Percentiles rank a stretch among this genome's conserved stretches.
These are phyloP conservation scores for Lethrus apterus DNA, from an alignment of 1,140 invertebrate species.

Conservation along the genomic window DNA sequence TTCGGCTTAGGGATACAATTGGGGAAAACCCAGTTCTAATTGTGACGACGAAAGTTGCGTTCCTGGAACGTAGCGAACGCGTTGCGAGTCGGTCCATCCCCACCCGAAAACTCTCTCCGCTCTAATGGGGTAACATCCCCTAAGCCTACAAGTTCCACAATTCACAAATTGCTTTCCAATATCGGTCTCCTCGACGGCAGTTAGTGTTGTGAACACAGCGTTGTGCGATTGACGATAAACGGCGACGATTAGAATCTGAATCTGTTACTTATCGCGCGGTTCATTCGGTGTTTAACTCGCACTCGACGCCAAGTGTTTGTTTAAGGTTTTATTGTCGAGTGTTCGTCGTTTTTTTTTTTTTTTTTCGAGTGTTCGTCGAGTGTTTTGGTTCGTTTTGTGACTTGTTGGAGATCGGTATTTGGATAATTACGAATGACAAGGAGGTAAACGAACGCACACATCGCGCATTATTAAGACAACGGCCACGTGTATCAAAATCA, in stretches of 20 bases:
- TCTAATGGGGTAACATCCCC: slow-evolving; percentile 25
- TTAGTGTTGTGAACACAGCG: slow-evolving; percentile 16
- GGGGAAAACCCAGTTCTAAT: slow-evolving; percentile 11
- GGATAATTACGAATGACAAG: too few species aligned
- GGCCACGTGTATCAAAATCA: too few species aligned
- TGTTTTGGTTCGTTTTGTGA: slow-evolving; percentile 8
- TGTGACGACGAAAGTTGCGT: slow-evolving; percentile 11
- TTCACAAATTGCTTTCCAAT: slow-evolving; percentile 40
- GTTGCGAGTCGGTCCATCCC: slow-evolving; percentile 10
- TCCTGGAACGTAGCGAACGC: neutral
- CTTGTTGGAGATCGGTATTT: neutral
- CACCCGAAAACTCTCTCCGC: slow-evolving; percentile 10
- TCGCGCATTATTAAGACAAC: too few species aligned
- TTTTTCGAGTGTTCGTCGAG: slow-evolving; percentile 5
- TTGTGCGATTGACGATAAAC: slow-evolving; percentile 21
- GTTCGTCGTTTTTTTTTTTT: slow-evolving; percentile 2
- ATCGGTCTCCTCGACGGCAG: slow-evolving; percentile 24
- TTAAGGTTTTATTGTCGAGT: slow-evolving; percentile 5
- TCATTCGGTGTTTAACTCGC: neutral
- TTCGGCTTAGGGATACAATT: too few species aligned
- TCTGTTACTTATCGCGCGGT: slow-evolving; percentile 4
- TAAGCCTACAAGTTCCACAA: slow-evolving; percentile 33
- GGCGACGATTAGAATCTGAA: slow-evolving; percentile 22
- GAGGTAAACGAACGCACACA: too few species aligned
- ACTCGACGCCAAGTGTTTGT: slow-evolving; percentile 5